phyloP scores from a whole-genome alignment of 2,888 invertebrate species.

The Girardia tigrina region DNA sequence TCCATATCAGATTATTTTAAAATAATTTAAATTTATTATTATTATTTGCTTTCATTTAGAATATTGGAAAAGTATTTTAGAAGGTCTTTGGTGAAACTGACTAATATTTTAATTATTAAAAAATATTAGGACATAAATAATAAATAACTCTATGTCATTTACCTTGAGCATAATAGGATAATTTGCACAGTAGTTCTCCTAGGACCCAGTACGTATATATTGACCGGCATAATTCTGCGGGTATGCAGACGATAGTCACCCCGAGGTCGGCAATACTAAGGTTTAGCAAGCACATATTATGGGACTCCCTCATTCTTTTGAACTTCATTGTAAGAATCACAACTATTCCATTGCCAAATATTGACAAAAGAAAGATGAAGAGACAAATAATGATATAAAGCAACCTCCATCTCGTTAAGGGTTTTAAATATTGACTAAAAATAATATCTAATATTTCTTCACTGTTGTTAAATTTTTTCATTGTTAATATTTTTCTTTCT shows the following conservation, averaged over 20 bases:
- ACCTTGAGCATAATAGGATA: conserved; percentile 45
- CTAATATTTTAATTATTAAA: too few species aligned
- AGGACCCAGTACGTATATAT: conserved; percentile 52
- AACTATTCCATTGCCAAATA: conserved; percentile 43
- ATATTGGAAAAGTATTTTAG: background rate
- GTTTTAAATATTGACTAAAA: conserved; percentile 1
- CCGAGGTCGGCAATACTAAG: conserved; percentile 65
- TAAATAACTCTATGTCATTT: conserved; percentile 30
- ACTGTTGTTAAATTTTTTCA: background rate
- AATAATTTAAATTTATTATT: background rate
- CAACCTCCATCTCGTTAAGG: background rate
- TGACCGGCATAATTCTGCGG: conserved; percentile 56
- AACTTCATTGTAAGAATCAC: conserved; percentile 43
- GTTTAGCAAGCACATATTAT: conserved; percentile 62
- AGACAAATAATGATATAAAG: background rate
- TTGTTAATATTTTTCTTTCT: too few species aligned
- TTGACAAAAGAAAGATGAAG: conserved; percentile 40
- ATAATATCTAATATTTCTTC: background rate
- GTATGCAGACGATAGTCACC: conserved; percentile 65
- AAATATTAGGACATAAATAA: too few species aligned
- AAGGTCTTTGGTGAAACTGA: too few species aligned
- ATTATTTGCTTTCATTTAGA: background rate
- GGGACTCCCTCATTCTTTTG: conserved; percentile 41
- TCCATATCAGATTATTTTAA: too few species aligned
- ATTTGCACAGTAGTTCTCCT: conserved; percentile 52